Percentiles rank a stretch among this genome's conserved stretches.
Evolutionary conservation across 2,888 invertebrate genomes (phyloP).

Genomic region (Cephus pygmeus): DNA sequence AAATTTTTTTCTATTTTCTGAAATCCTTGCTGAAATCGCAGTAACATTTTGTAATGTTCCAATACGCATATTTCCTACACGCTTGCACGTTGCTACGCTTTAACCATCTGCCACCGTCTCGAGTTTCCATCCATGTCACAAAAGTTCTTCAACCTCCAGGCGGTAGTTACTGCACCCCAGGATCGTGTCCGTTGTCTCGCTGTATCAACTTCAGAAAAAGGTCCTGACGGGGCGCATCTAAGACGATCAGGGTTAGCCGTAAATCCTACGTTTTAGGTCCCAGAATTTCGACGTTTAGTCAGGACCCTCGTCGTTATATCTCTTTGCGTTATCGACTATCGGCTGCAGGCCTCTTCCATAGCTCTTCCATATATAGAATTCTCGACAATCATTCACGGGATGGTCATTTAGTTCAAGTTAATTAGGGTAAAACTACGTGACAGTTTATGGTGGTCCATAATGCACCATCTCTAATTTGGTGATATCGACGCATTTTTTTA

Average conservation of each 20-base stretch:
- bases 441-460: not conserved
- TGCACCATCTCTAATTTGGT: not conserved
- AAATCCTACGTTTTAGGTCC: constrained; percentile 28
- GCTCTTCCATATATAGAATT: not conserved
- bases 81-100: not conserved
- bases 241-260: constrained; percentile 24
- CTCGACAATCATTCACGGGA: not conserved
- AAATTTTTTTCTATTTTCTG: not conserved
- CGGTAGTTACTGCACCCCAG: no score
- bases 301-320: constrained; percentile 19
- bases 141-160: no score
- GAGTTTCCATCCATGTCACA: not conserved
- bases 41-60: not conserved
- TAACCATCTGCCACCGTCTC: not conserved
- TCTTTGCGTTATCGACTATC: constrained; percentile 20
- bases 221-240: not conserved
- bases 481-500: not conserved
- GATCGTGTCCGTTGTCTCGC: no score
- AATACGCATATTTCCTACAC: not conserved
- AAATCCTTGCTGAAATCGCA: not conserved
- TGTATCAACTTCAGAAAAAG: not conserved
- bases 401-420: not conserved
- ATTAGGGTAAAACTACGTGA: not conserved
- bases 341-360: not conserved
- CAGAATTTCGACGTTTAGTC: constrained; percentile 19